A percentile compares a stretch with the other conserved stretches of the same genome.
phyloP scores from a whole-genome alignment of 2,113 vertebrate species.

The Platanista minor region DNA sequence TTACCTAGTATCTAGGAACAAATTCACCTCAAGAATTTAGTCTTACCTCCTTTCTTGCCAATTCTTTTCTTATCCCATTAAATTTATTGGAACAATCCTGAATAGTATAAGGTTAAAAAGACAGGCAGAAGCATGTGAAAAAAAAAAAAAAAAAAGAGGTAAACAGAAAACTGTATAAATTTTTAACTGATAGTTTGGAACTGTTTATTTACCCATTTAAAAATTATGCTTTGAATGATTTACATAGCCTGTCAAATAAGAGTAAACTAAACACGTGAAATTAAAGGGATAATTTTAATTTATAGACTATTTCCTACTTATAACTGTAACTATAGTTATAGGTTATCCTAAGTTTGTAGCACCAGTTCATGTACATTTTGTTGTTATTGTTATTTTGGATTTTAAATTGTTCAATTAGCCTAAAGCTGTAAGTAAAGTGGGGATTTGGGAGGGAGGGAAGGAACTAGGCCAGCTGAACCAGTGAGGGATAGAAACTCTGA shows the following conservation, averaged over 20 bases:
- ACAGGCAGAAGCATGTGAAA: constrained; percentile 82
- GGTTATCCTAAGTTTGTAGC: background rate
- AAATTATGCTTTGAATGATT: constrained; percentile 34
- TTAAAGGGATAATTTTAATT: constrained; percentile 1
- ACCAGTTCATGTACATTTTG: background rate
- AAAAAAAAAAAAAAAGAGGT: constrained; percentile 68
- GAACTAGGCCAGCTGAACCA: background rate
- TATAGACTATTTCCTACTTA: background rate
- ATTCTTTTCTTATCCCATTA: constrained; percentile 83
- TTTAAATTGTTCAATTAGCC: constrained; percentile 3
- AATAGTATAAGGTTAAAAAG: constrained; percentile 81
- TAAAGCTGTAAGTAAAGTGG: background rate
- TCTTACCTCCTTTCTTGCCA: constrained; percentile 81
- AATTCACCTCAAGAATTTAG: constrained; percentile 75
- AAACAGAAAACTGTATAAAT: constrained; percentile 77
- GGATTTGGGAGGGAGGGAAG: background rate
- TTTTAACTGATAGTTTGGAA: constrained; percentile 38
- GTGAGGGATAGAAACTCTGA: background rate
- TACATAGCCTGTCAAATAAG: constrained; percentile 33
- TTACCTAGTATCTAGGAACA: constrained; percentile 67
- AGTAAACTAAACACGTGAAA: background rate
- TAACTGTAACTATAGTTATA: background rate
- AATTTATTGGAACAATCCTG: constrained; percentile 83
- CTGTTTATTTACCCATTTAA: constrained; percentile 15
- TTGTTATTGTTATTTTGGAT: background rate